These are phyloP conservation scores for Crotalus helleri DNA, from an alignment of 2,113 vertebrate genomes.

Conservation along the genomic window DNA sequence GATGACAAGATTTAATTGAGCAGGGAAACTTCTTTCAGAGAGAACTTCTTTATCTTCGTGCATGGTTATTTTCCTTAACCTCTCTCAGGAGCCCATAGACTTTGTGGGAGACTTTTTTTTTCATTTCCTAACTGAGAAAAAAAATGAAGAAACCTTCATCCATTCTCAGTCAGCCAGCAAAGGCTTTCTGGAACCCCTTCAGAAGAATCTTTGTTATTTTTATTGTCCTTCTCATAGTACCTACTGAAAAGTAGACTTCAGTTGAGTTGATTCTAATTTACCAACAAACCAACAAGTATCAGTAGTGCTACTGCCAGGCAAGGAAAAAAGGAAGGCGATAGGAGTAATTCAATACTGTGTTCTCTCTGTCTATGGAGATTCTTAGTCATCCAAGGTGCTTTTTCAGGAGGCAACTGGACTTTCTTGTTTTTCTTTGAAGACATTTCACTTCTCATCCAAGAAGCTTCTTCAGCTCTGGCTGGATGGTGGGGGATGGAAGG, in stretches of 20 bases:
- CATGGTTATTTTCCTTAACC: conserved; percentile 14
- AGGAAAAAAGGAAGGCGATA: not conserved
- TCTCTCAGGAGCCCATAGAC: not conserved
- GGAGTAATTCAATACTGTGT: not conserved
- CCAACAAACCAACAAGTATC: not conserved
- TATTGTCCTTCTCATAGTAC: not conserved
- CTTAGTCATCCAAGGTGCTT: no score
- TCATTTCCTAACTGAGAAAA: not conserved
- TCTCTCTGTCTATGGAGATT: not conserved
- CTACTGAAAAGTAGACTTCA: not conserved
- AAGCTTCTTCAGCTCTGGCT: no score
- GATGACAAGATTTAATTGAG: not conserved
- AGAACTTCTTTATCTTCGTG: not conserved
- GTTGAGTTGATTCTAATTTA: not conserved
- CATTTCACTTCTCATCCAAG: no score
- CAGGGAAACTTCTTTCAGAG: not conserved
- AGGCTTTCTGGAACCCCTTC: not conserved
- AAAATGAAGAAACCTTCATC: not conserved
- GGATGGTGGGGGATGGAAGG: no score
- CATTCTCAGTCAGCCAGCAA: no score
- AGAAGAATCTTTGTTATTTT: not conserved
- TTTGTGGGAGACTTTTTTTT: not conserved
- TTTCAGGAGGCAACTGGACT: no score
- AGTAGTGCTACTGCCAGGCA: not conserved
- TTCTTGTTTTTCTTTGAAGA: no score